Conservation (phyloP, 2,888 invertebrate genomes). For the Lepidonotus clava region DNA sequence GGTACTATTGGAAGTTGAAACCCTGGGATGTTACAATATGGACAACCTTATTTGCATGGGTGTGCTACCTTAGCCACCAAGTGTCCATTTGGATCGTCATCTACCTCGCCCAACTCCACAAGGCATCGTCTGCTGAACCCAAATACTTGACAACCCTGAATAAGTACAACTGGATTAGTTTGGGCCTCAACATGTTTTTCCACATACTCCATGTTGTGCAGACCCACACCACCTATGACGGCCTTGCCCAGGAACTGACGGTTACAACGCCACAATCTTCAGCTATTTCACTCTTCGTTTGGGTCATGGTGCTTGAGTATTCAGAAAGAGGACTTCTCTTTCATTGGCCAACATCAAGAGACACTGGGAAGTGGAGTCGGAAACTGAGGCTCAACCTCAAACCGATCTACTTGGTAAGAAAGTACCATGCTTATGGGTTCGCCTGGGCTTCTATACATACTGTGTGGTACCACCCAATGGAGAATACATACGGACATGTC, state of each 20-base stretch:
- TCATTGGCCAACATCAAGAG: constrained; percentile 62
- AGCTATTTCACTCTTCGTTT: constrained; percentile 63
- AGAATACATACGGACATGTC: constrained; percentile 66
- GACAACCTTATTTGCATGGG: constrained; percentile 29
- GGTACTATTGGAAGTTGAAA: constrained; percentile 50
- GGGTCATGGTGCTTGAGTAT: constrained; percentile 66
- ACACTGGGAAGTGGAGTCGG: constrained; percentile 11
- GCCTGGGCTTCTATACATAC: constrained; percentile 65
- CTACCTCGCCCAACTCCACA: constrained; percentile 35
- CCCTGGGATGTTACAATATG: constrained; percentile 18
- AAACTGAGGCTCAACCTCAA: constrained; percentile 55
- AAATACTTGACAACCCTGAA: constrained; percentile 27
- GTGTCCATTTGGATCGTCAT: constrained; percentile 21
- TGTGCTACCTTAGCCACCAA: constrained; percentile 18
- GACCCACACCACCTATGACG: constrained; percentile 67
- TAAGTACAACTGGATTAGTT: constrained; percentile 59
- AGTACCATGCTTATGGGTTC: constrained; percentile 66
- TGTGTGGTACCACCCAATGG: constrained; percentile 68
- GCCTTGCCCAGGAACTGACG: constrained; percentile 62
- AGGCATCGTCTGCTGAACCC: neutral
- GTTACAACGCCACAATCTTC: constrained; percentile 65
- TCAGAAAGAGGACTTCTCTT: constrained; percentile 65
- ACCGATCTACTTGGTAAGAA: constrained; percentile 61
- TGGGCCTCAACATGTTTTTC: constrained; percentile 64
- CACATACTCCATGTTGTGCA: constrained; percentile 66